Evolutionary conservation across 2,888 invertebrate species (phyloP).

Genomic region (Galeopsomyia nigrocyanea): DNA sequence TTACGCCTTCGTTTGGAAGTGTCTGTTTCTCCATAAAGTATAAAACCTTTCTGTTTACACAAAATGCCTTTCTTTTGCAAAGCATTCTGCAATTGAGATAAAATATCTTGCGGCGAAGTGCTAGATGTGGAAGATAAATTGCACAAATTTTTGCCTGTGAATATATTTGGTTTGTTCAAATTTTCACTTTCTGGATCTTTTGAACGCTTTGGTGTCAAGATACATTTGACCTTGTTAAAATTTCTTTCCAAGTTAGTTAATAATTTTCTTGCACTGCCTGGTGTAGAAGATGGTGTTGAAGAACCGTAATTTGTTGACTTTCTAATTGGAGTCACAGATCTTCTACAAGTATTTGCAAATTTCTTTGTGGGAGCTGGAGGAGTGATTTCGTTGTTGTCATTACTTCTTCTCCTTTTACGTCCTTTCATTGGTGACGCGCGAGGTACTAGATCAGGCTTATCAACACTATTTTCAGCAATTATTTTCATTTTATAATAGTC

Average conservation of each 20-base stretch:
- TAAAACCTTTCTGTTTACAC: constrained; percentile 74
- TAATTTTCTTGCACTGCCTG: constrained; percentile 73
- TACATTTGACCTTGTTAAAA: constrained; percentile 76
- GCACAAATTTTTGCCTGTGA: constrained; percentile 73
- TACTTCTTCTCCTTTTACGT: constrained; percentile 60
- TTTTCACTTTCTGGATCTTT: neutral
- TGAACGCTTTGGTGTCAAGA: constrained; percentile 76
- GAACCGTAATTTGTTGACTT: neutral
- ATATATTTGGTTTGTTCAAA: constrained; percentile 30
- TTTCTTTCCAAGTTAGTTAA: constrained; percentile 76
- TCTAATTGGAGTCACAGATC: neutral
- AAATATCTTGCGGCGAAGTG: constrained; percentile 75
- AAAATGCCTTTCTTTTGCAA: constrained; percentile 75
- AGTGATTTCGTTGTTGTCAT: constrained; percentile 55
- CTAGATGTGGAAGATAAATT: constrained; percentile 81
- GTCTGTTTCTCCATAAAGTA: constrained; percentile 21
- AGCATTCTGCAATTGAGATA: constrained; percentile 74
- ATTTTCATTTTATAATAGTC: constrained; percentile 52
- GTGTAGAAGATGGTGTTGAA: constrained; percentile 63
- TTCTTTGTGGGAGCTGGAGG: constrained; percentile 55
- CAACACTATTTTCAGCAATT: constrained; percentile 52
- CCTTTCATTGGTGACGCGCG: constrained; percentile 51
- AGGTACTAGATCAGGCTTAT: constrained; percentile 21
- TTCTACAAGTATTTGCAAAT: no score
- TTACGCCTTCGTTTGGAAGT: no score